phyloP scores from a whole-genome alignment of 2,113 vertebrate genomes.

The Odocoileus virginianus region DNA sequence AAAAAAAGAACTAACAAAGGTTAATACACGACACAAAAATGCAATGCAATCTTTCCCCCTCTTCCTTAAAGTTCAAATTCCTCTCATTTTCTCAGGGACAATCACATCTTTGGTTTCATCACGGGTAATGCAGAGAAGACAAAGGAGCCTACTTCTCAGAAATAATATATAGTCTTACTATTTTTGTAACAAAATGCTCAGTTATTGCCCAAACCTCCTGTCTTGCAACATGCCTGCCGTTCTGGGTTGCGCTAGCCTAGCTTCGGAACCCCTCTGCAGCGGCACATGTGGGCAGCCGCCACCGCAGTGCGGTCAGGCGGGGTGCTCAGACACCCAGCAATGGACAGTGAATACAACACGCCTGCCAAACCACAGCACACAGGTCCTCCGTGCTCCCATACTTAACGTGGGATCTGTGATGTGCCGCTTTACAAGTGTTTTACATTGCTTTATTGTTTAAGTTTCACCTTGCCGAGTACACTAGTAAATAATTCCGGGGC shows the following conservation, averaged over 20 bases:
- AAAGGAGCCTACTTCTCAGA: neutral
- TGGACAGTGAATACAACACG: neutral
- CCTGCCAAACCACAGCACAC: neutral
- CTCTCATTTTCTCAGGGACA: neutral
- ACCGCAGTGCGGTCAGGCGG: neutral
- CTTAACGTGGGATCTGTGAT: neutral
- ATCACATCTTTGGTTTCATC: neutral
- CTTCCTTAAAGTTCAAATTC: neutral
- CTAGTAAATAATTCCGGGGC: neutral
- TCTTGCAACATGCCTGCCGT: neutral
- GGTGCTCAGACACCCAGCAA: neutral
- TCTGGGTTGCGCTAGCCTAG: neutral
- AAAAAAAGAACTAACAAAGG: neutral
- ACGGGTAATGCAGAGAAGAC: neutral
- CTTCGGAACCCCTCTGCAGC: neutral
- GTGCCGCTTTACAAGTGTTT: neutral
- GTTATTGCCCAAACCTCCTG: neutral
- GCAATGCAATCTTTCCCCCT: neutral
- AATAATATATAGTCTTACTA: neutral
- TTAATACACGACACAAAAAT: neutral
- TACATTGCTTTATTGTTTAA: neutral
- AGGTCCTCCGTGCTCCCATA: neutral
- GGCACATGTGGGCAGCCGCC: fast-evolving
- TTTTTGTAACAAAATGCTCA: neutral
- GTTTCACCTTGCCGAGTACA: neutral